phyloP scores from a whole-genome alignment of 2,797 vertebrate species.

The Erethizon dorsatum region DNA sequence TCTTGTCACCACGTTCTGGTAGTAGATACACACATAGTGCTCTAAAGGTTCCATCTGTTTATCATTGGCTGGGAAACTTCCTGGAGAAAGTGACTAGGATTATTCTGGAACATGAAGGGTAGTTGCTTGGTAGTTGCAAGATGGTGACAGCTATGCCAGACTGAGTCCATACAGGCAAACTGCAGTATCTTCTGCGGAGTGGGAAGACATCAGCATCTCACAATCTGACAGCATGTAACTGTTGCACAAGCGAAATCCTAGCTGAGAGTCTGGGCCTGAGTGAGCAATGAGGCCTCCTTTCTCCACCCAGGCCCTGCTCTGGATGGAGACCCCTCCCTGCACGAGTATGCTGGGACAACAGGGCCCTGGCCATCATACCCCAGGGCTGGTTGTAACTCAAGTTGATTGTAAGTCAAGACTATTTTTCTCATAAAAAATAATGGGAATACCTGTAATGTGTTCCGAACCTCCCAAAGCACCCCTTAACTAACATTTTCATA shows the following conservation, averaged over 20 bases:
- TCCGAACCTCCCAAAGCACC: too few species aligned
- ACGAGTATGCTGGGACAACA: neutral
- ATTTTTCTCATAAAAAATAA: too few species aligned
- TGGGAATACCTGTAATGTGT: too few species aligned
- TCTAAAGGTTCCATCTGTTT: neutral
- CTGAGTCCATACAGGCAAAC: too few species aligned
- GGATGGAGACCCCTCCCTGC: neutral
- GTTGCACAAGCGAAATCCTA: neutral
- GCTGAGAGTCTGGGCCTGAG: neutral
- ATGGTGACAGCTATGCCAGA: neutral
- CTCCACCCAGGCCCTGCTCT: neutral
- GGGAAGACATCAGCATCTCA: rapidly evolving
- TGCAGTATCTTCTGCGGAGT: neutral
- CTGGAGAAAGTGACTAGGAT: neutral
- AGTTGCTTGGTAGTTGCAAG: neutral
- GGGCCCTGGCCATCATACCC: neutral
- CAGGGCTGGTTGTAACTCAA: too few species aligned
- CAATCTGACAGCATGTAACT: neutral
- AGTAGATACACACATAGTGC: neutral
- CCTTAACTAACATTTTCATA: too few species aligned
- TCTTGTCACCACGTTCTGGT: neutral
- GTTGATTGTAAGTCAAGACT: too few species aligned
- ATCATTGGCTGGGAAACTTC: neutral
- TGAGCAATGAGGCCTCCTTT: neutral
- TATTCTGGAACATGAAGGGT: neutral